Evolutionary conservation across 2,888 invertebrate species (phyloP), one percentile per base, ranked within the genome.

Genomic region (Limnephilus auricula): DNA sequence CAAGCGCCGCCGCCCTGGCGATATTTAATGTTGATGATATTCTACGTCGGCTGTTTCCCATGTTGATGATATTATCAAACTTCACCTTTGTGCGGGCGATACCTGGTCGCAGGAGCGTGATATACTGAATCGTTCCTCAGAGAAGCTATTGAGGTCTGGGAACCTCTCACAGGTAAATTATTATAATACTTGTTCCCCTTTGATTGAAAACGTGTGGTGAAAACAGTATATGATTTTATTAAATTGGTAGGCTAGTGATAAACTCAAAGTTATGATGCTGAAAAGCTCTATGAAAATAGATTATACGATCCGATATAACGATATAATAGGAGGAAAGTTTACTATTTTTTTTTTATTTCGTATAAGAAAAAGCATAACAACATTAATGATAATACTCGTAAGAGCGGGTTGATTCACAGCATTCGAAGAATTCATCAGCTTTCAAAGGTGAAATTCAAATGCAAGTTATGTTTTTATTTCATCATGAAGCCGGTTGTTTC

Each of bases 31-130:
- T 65, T 65, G 65, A 65, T 65, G 65, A 65, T 65, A 65, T 65
- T 65, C 65, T 65, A 65, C 25, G 65, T 65, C 65, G 65, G 65
- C 65, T 25, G 65, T 65, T n/a, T 65, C 25, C 65, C 9, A 65
- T 65, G 65, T 65, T 65, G 65, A 18, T 25, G 65, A n/a, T 65
- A 65, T 25, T 65, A 65, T 65, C 65, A 65, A 65, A 65, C 25
- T 65, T 25, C 32, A n/a, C 30, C 65, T 84, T 31, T 15, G 50
- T 30, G 65, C 65, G 9, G 32, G 32, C 34, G 45, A 30, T 32
- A 78, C 78, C 78, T 85, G 84, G 84, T n/a, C 37, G n/a, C 84
- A 45, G 15, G 82, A 13, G 84, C 40, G 84, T n/a, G 84, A 85
- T 40, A 45, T 45, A 40, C n/a, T n/a, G 32, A 34, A n/a, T 25